Base-by-base conservation (phyloP, 2,113 vertebrate species). In the Balaeniceps rex region DNA sequence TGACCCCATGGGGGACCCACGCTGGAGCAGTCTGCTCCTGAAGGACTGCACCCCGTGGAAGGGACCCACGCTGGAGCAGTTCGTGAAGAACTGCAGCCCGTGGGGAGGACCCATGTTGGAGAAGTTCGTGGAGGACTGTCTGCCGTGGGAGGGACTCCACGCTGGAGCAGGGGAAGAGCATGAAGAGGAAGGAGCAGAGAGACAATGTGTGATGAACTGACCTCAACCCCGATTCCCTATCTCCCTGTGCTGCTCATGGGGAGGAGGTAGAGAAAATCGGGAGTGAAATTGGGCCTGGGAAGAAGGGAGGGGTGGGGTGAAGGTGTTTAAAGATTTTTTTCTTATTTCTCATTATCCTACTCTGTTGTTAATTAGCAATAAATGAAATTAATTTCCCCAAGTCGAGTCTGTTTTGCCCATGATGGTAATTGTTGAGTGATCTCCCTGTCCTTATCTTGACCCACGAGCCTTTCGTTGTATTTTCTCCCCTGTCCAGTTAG, bases 11-110 rank as follows among this genome's bases (percentile, higher is more conserved):
- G 19, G 31, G 71, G 12, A 42, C 9, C 21, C 18, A 40, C 1
- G 0, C 23, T 52, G 47, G 17, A 64, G 29, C 8, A 25, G 23
- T 19, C 38, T 42, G 29, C 44, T 47, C 42, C 33, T 76, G 55
- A 28, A 46, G 17, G 23, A n/a, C 31, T 21, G 25, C 49, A 38
- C 19, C n/a, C 38, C 4, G 1, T 19, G 23, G 22, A 22, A 71
- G 8, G 19, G 10, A 36, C 23, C 23, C 18, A 51, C 0, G 1
- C 29, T 51, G 46, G 16, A 63, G 28, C 12, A 19, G 34, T 52
- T 44, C 1, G 0, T 44, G 49, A 54, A 54, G 36, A 3, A 17
- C 19, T 33, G 34, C 16, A 69, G 12, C 29, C 70, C 0, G 0
- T 33, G 22, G 51, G 51, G 54, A 38, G 36, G 51, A 24, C 36